Evolutionary conservation across 2,888 invertebrate species (phyloP), one percentile per base, ranked within the genome.

Genomic region (Oscheius sp.): DNA sequence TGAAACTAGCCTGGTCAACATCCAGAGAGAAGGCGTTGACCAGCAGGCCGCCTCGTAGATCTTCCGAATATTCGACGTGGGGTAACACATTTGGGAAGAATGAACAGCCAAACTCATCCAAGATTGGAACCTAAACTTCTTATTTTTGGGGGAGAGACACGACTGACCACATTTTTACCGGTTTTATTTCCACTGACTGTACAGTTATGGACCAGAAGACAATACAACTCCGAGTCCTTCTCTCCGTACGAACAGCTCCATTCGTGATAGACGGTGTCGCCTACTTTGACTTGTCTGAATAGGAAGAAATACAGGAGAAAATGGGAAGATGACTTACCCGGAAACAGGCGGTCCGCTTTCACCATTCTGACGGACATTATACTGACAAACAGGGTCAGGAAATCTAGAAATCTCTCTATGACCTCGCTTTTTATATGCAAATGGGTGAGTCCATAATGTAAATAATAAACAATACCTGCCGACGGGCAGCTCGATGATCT

Each of bases 41-140:
- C 16, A 72, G 76, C 7, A 88, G 75, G 12, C 86, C 86, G 5
- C 83, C 88, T n/a, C 68, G 58, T 43, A 88, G 74, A 72, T 87
- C 87, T 23, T 74, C 77, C 9, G 58, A 49, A 66, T 88, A 88
- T 6, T 74, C 61, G 5, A 88, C 78, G 71, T 87, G 77, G 1
- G 88, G 88, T 7, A 88, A 64, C 25, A 87, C 76, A 5, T 78
- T 76, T 1, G 88, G 87, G 55, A 79, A 87, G 23, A 82, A 66
- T 12, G 85, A 81, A 74, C 88, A 88, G 1, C 88, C 88, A 55
- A 87, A 81, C 55, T 87, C 85, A 75, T 88, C 88, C 55, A 88
- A 82, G 27, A 88, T 88, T 72, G 84, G 80, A 9, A 87, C 81
- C 74, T 79, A 52, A 29, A 76, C 27, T 9, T 46, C 18, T 9